These are phyloP conservation scores for Neodiprion pinetum DNA, from an alignment of 1,140 invertebrate genomes.

Conservation along the genomic window DNA sequence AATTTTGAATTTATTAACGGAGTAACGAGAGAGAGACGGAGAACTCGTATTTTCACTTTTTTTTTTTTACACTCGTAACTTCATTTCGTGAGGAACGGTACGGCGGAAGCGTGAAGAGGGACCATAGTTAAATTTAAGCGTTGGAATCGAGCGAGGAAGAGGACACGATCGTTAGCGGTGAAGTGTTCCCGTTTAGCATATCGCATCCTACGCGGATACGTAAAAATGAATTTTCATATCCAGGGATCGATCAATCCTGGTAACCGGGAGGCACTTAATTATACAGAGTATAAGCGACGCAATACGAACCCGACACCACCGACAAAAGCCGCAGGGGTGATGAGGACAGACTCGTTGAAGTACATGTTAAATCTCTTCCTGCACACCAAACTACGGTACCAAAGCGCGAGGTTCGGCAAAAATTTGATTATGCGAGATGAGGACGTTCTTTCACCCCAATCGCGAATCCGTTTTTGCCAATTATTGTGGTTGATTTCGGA, in stretches of 20 bases:
- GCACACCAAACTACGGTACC: no score
- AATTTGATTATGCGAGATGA: no score
- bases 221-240: slow-evolving; percentile 6
- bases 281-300: slow-evolving; percentile 35
- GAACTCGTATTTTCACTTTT: no score
- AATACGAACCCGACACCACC: slow-evolving; percentile 36
- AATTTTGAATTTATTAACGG: no score
- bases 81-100: background rate
- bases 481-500: no score
- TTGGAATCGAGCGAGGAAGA: background rate
- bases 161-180: background rate
- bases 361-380: slow-evolving; percentile 33
- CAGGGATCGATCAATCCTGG: background rate
- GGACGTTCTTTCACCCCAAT: no score
- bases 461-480: no score
- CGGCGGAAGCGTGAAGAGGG: background rate
- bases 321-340: slow-evolving; percentile 51
- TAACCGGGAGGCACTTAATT: background rate
- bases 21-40: no score
- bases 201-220: background rate
- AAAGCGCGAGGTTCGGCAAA: no score
- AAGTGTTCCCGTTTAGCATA: background rate
- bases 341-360: slow-evolving; percentile 48
- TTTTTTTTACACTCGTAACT: no score
- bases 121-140: background rate